Base-by-base conservation (phyloP, 2,113 vertebrate genomes). In the Manacus vitellinus region DNA sequence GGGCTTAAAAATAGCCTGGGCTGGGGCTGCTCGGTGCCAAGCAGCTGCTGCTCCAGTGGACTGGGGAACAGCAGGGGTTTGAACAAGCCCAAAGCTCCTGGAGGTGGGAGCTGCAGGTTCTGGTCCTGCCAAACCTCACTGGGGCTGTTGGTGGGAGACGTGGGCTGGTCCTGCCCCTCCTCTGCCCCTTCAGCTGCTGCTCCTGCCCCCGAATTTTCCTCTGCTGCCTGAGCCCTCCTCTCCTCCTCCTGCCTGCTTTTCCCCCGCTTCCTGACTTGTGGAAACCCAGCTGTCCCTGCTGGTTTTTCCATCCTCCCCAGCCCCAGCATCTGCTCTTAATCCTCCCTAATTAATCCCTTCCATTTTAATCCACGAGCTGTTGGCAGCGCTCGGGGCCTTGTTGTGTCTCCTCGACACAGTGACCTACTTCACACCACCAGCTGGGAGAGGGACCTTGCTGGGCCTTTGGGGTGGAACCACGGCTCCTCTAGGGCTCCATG, bases 301-400 rank as follows among this genome's bases (percentile, higher is more conserved):
- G 90, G 3, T 52, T 92, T 92, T 92, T 70, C 80, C 58, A 4
- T 71, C 65, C 70, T 83, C 46, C 25, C 43, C 79, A 86, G 74
- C 62, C 91, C 91, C 91, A 82, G 80, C 94, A 92, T 92, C 94
- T 95, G 96, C 89, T 96, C 89, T 91, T 89, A 95, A 95, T 96
- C 91, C 77, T 76, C 37, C 70, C n/a, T 91, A 96, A 95, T 95
- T 58, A 95, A 92, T 95, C 80, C 91, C 73, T 97, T 95, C 96
- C 94, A 91, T 87, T 63, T 84, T 39, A 59, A 84, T 94, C 89
- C 43, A 14, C 4, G 12, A 27, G 74, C 80, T 86, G 73, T 31
- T 95, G 94, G 93, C 95, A 96, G 7, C 12, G 4, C 68, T 81
- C 66, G 1, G 77, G 66, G 92, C 78, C 79, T 63, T 67, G 67